A percentile compares a stretch with the other conserved stretches of the same genome.
phyloP scores from a whole-genome alignment of 2,113 vertebrate genomes.

The Megalops atlanticus region DNA sequence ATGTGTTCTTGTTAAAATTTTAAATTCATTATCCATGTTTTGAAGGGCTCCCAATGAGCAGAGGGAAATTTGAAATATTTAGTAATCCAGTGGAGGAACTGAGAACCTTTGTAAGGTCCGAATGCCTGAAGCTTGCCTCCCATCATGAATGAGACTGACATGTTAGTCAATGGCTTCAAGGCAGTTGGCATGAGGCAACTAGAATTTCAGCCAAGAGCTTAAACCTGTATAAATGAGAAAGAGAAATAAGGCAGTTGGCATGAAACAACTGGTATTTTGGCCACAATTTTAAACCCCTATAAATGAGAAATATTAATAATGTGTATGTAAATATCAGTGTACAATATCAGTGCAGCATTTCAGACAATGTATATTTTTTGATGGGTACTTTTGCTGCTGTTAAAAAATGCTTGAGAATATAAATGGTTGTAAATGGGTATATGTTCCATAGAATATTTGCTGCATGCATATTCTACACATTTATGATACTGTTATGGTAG shows the following conservation, averaged over 20 bases:
- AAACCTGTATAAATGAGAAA: conserved; percentile 38
- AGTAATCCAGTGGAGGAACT: conserved; percentile 25
- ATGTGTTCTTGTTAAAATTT: conserved; percentile 43
- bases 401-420: too few relatives aligned
- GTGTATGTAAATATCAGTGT: background rate
- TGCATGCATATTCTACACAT: too few relatives aligned
- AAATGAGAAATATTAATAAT: conserved; percentile 18
- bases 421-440: too few relatives aligned
- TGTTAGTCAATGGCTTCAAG: conserved; percentile 25
- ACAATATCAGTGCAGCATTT: too few relatives aligned
- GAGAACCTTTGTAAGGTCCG: conserved; percentile 1
- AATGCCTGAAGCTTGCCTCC: conserved; percentile 17
- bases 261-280: conserved; percentile 18
- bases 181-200: conserved; percentile 17
- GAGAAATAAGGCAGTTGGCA: conserved; percentile 35
- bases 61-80: conserved; percentile 26
- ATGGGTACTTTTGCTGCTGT: too few relatives aligned
- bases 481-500: too few relatives aligned
- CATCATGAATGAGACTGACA: conserved; percentile 38
- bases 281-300: conserved; percentile 45
- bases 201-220: conserved; percentile 44
- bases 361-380: too few relatives aligned
- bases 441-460: too few relatives aligned
- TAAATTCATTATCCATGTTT: conserved; percentile 15
- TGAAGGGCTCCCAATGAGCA: conserved; percentile 15